A percentile compares a stretch with the other conserved stretches of the same genome.
These are phyloP conservation scores for Menura novaehollandiae DNA, from an alignment of 2,113 vertebrate genomes.

Conservation along the genomic window DNA sequence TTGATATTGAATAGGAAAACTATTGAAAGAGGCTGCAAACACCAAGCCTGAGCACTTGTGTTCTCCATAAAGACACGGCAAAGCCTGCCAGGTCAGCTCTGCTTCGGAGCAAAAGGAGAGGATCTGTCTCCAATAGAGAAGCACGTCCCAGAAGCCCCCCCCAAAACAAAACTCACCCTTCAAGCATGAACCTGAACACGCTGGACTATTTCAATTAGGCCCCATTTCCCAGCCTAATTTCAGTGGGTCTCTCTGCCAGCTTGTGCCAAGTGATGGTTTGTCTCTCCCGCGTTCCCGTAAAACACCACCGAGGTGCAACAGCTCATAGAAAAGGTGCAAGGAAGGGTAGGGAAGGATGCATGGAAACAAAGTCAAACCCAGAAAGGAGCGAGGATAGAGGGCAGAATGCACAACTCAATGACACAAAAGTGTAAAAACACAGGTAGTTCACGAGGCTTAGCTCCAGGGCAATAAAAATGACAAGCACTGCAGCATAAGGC, in stretches of 20 bases:
- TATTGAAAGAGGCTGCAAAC: not conserved
- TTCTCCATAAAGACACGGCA: not conserved
- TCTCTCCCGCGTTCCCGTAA: not conserved
- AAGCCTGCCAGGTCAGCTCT: not conserved
- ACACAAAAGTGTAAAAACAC: not conserved
- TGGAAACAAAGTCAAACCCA: not conserved
- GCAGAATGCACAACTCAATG: accelerated
- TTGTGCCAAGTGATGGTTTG: not conserved
- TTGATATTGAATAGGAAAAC: not conserved
- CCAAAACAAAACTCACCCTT: not conserved
- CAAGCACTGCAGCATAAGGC: not conserved
- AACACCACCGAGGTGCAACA: not conserved
- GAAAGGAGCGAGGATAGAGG: accelerated
- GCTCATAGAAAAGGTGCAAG: accelerated
- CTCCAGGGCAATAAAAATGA: not conserved
- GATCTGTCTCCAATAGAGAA: not conserved
- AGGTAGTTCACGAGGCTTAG: not conserved
- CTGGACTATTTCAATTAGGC: not conserved
- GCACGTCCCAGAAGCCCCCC: not conserved
- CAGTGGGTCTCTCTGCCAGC: not conserved
- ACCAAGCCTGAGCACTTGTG: not conserved
- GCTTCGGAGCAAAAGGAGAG: not conserved
- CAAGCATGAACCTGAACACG: not conserved
- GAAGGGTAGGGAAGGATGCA: not conserved
- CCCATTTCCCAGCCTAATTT: not conserved